Percentiles rank a stretch among this genome's conserved stretches.
Conservation (phyloP, 1,140 invertebrate species). For the Limonius californicus region DNA sequence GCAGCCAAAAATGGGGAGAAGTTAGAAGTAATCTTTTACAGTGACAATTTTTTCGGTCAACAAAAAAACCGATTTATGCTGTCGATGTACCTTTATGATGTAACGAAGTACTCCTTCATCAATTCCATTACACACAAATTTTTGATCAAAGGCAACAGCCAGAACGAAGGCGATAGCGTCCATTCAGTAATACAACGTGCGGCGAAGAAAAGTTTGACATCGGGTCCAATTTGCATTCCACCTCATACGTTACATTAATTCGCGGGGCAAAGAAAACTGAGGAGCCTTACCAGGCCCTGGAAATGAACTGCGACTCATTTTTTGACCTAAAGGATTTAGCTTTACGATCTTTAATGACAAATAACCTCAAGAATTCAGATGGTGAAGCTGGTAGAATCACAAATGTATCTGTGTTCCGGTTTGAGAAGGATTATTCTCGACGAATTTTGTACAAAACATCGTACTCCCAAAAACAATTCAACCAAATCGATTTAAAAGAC, state of each 20-base stretch:
- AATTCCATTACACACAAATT: background rate
- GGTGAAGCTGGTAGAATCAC: background rate
- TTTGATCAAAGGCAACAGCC: background rate
- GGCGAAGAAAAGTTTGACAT: background rate
- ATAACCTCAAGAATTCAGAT: background rate
- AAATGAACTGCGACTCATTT: background rate
- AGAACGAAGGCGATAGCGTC: background rate
- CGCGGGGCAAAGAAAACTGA: background rate
- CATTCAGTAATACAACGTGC: background rate
- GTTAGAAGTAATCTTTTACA: background rate
- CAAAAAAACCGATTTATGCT: background rate
- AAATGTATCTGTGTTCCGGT: background rate
- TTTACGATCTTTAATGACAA: background rate
- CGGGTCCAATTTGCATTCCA: background rate
- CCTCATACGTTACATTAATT: background rate
- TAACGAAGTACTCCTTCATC: background rate
- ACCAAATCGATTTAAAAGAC: background rate
- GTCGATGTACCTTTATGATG: background rate
- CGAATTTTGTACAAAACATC: background rate
- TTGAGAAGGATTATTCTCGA: background rate
- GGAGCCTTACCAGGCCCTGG: background rate
- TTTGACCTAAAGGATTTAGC: background rate
- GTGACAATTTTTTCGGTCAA: too few species aligned
- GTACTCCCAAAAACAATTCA: background rate
- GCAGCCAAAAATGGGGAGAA: conserved; percentile 3